Evolutionary conservation across 2,113 vertebrate genomes (phyloP).

Genomic region (Australoheros scitulus): DNA sequence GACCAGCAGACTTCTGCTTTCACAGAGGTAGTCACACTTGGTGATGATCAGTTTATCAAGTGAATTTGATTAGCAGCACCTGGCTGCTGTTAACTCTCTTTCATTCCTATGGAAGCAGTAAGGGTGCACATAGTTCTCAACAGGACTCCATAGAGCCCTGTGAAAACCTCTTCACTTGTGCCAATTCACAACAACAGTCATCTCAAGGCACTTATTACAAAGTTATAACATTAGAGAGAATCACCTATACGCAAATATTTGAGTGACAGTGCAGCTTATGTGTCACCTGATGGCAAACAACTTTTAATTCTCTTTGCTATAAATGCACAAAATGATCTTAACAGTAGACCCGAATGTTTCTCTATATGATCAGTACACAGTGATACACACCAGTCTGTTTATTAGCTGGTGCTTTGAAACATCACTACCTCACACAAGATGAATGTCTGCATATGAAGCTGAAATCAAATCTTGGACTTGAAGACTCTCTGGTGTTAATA

Average conservation of each 20-base stretch:
- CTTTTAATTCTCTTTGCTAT: not conserved
- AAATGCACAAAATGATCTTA: not conserved
- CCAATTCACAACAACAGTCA: too few relatives aligned
- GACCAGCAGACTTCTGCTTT: too few relatives aligned
- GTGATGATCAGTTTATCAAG: too few relatives aligned
- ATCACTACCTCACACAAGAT: not conserved
- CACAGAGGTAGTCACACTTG: too few relatives aligned
- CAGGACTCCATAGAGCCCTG: too few relatives aligned
- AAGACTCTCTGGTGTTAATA: conserved; percentile 29
- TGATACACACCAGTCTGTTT: not conserved
- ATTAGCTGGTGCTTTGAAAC: not conserved
- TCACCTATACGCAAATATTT: fast-evolving
- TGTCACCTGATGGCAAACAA: not conserved
- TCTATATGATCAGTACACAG: not conserved
- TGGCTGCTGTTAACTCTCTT: too few relatives aligned
- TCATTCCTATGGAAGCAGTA: too few relatives aligned
- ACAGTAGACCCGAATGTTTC: not conserved
- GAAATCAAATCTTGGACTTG: not conserved
- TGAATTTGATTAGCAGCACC: too few relatives aligned
- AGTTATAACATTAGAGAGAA: not conserved
- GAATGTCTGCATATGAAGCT: not conserved
- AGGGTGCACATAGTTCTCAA: too few relatives aligned
- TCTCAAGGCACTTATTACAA: too few relatives aligned
- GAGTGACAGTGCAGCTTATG: not conserved
- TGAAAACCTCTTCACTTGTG: too few relatives aligned